Conservation (phyloP, 2,797 vertebrate species). For the Morelia viridis region DNA sequence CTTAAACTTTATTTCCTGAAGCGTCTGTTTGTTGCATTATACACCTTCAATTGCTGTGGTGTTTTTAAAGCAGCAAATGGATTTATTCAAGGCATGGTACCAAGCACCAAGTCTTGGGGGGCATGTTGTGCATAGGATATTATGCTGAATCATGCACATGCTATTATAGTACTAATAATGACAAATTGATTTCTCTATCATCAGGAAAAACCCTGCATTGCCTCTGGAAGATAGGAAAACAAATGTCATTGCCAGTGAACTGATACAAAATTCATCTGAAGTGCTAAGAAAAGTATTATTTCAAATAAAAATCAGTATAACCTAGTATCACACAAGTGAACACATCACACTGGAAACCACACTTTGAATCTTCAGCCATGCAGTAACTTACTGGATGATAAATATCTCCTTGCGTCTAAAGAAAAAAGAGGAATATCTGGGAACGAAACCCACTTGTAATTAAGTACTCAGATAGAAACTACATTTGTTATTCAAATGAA, state of each 20-base stretch:
- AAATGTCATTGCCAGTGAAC: conserved; percentile 13
- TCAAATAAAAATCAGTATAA: conserved; percentile 2
- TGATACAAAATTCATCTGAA: background rate
- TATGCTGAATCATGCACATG: background rate
- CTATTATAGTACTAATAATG: background rate
- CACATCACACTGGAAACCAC: conserved; percentile 67
- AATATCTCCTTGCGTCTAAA: conserved; percentile 99
- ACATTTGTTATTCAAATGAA: conserved; percentile 22
- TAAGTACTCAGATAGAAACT: conserved; percentile 62
- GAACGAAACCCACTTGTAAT: conserved; percentile 78
- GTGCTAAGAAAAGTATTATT: background rate
- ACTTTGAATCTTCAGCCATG: conserved; percentile 55
- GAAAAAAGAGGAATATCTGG: conserved; percentile 99
- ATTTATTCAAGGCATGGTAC: background rate
- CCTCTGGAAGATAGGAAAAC: background rate
- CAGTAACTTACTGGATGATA: conserved; percentile 98
- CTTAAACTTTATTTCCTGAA: background rate
- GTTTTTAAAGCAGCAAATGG: background rate
- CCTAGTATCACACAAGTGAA: conserved; percentile 58
- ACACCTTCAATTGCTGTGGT: background rate
- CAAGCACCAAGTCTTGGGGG: background rate
- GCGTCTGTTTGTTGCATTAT: background rate
- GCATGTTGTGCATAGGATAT: background rate
- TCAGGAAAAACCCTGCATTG: conserved; percentile 16
- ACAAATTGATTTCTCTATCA: background rate